These are phyloP conservation scores for Limosa lapponica DNA, from an alignment of 2,797 vertebrate genomes.

Conservation along the genomic window DNA sequence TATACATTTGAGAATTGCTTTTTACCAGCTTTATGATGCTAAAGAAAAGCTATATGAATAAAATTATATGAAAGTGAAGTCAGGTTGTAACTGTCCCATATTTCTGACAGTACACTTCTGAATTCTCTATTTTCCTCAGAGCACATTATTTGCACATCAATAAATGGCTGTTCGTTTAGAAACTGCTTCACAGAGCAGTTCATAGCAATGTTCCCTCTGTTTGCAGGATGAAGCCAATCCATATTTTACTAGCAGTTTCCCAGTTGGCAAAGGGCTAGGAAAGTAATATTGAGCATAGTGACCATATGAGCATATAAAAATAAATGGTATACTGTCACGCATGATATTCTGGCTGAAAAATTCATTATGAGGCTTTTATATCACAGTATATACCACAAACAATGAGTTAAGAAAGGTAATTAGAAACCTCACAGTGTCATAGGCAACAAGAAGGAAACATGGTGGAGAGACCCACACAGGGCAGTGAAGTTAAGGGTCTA, in stretches of 20 bases:
- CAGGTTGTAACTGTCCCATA: neutral
- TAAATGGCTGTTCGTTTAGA: neutral
- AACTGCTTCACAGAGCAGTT: neutral
- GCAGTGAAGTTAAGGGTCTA: neutral
- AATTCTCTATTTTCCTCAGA: neutral
- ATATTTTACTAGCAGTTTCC: constrained; percentile 15
- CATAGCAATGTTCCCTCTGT: neutral
- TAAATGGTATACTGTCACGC: neutral
- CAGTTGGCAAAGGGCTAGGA: neutral
- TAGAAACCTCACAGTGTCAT: neutral
- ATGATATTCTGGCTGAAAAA: neutral
- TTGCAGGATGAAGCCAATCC: neutral
- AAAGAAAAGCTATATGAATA: neutral
- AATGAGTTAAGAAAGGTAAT: constrained; percentile 8
- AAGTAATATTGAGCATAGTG: neutral
- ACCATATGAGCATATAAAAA: constrained; percentile 39
- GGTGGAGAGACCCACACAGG: neutral
- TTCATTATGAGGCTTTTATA: constrained; percentile 4
- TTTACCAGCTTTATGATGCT: neutral
- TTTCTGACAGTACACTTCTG: neutral
- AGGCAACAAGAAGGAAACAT: constrained; percentile 21
- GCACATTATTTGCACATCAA: neutral
- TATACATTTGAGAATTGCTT: neutral
- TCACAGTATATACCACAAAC: constrained; percentile 6
- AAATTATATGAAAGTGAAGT: neutral